A percentile compares a stretch with the other conserved stretches of the same genome.
These are phyloP conservation scores for Poeciliopsis infans DNA, from an alignment of 2,797 vertebrate species.

Conservation along the genomic window DNA sequence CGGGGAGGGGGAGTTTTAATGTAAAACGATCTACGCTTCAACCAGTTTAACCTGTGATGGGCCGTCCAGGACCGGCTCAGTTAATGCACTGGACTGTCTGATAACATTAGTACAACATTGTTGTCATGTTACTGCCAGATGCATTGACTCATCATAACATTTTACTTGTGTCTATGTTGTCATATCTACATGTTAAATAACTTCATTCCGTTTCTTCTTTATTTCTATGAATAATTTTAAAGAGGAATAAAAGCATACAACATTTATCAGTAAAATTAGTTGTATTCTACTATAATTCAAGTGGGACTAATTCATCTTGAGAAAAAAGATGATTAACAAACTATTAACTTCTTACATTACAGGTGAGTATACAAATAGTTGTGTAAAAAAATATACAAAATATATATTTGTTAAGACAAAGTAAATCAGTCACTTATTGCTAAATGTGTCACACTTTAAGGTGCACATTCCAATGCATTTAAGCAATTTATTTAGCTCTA, in stretches of 20 bases:
- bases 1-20: not conserved
- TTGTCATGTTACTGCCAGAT: not conserved
- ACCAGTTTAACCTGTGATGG: constrained; percentile 10
- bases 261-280: not conserved
- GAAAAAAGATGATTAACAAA: not conserved
- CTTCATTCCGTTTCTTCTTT: not conserved
- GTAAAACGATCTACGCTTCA: constrained; percentile 27
- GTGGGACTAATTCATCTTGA: not conserved
- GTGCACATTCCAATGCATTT: not conserved
- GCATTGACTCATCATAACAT: not conserved
- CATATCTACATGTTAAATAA: not conserved
- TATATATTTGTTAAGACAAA: too few species aligned
- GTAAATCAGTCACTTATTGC: not conserved
- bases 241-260: not conserved
- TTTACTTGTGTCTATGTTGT: not conserved
- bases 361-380: not conserved
- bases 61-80: not conserved
- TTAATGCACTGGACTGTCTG: not conserved
- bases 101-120: not conserved
- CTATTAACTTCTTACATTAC: not conserved
- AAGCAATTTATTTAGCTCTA: not conserved
- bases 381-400: not conserved
- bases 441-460: not conserved
- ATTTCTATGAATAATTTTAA: not conserved
- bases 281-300: not conserved